Percentiles rank a stretch among this genome's conserved stretches.
Conservation (phyloP, 2,797 vertebrate species). For the Danio aesculapii region DNA sequence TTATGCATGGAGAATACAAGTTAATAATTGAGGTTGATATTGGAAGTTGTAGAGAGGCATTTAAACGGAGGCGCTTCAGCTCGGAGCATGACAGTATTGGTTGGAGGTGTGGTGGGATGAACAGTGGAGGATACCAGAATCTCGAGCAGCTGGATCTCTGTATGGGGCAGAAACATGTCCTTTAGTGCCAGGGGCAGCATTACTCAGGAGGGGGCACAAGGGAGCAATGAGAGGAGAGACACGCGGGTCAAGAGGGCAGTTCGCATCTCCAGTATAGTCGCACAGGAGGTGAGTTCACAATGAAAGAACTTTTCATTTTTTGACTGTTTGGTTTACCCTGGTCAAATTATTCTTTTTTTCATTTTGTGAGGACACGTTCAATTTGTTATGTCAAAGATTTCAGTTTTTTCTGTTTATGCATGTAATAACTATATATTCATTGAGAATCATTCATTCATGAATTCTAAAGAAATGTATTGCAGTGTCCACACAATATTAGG, state of each 20-base stretch:
- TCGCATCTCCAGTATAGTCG: constrained; percentile 85
- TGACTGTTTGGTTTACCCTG: not conserved
- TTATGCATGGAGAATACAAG: constrained; percentile 19
- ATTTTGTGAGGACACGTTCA: not conserved
- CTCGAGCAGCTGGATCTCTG: not conserved
- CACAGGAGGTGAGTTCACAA: constrained; percentile 83
- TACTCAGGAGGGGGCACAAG: constrained; percentile 66
- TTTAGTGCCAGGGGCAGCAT: constrained; percentile 68
- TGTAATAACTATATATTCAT: no score
- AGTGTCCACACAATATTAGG: not conserved
- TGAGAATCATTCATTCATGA: no score
- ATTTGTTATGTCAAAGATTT: not conserved
- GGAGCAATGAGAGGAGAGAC: constrained; percentile 71
- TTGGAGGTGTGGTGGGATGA: constrained; percentile 34
- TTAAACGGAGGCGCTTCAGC: not conserved
- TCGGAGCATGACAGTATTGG: not conserved
- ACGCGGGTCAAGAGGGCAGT: constrained; percentile 76
- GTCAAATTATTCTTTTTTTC: not conserved
- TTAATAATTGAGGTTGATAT: not conserved
- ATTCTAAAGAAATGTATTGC: no score
- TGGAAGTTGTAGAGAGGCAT: constrained; percentile 4
- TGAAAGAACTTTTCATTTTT: not conserved
- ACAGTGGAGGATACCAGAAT: not conserved
- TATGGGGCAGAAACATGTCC: constrained; percentile 63
- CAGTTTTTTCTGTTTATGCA: no score